A percentile compares a stretch with the other conserved stretches of the same genome.
These are phyloP conservation scores for Bhutanitis thaidina DNA, from an alignment of 2,888 invertebrate genomes.

Conservation along the genomic window DNA sequence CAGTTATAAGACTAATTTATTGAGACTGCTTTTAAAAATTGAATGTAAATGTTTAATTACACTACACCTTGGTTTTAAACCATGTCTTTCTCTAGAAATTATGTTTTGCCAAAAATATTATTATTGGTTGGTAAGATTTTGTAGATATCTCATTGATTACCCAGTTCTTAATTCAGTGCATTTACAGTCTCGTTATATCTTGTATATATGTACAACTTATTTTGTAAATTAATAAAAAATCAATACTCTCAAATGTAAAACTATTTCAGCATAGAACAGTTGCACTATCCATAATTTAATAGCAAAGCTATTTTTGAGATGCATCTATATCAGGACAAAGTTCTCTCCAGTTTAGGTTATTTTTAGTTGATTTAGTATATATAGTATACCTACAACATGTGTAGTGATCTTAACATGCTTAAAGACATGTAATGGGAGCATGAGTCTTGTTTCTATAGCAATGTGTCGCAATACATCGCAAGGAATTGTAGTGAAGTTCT, in stretches of 20 bases:
- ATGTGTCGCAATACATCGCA: background rate
- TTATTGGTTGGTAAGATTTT: too few relatives aligned
- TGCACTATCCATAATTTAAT: background rate
- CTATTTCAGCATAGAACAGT: background rate
- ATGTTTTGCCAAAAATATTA: too few relatives aligned
- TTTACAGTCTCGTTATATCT: too few relatives aligned
- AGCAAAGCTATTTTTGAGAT: slow-evolving; percentile 13
- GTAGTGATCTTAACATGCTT: background rate
- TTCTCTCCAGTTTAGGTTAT: background rate
- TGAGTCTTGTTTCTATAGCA: background rate
- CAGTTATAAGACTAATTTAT: too few relatives aligned
- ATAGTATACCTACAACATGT: background rate
- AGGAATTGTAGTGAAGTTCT: slow-evolving; percentile 17
- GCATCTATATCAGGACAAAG: slow-evolving; percentile 3
- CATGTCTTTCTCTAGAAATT: too few relatives aligned
- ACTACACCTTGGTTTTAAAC: background rate
- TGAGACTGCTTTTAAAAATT: too few relatives aligned
- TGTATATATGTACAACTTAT: background rate
- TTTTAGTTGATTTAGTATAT: background rate
- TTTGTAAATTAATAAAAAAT: too few relatives aligned
- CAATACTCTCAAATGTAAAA: background rate
- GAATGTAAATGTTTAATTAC: too few relatives aligned
- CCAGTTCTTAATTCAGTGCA: too few relatives aligned
- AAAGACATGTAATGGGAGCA: background rate
- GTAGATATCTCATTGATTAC: too few relatives aligned